Base-by-base conservation (phyloP, 2,113 vertebrate species). In the Baryphthengus martii region DNA sequence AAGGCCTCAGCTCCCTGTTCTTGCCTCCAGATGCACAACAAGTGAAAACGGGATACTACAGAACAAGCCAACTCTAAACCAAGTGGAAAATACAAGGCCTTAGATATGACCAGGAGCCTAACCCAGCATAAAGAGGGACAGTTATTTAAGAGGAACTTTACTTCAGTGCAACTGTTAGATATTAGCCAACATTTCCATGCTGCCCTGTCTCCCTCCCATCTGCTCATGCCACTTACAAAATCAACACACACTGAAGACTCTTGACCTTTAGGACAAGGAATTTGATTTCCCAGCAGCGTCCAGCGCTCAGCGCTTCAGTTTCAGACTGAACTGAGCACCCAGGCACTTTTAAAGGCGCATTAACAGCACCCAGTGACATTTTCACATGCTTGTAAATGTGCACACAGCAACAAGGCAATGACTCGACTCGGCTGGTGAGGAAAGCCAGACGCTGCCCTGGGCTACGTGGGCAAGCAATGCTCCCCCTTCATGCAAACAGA, bases 251-350 rank as follows among this genome's bases (percentile, higher is more conserved):
- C 52, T 68, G 62, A 63, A 79, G 78, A 82, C 90, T 29, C 9
- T 7, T 96, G 89, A 95, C 95, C 84, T 97, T 96, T 95, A 89
- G 89, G 76, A 87, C 61, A 61, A 49, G 91, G 84, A 72, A 86
- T 92, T 77, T 89, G 61, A 87, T 81, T 94, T 95, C 94, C 80
- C 70, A 86, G 88, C 56, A 87, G 81, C 3, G 10, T 31, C 77
- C 39, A 76, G 77, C 44, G 39, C 82, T 76, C 66, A 7, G 35
- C 0, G 3, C 61, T 93, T 96, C 62, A 66, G 52, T 94, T 92
- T 90, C 94, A 86, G 42, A 18, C 47, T 39, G 55, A 88, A 75
- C n/a, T 3, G 58, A 77, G 65, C n/a, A 58, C 61, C 56, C 73
- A 65, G 65, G 50, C 85, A 90, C 94, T 68, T 92, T 95, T 84